Evolutionary conservation across 2,888 invertebrate genomes (phyloP).

Genomic region (Cryptosula pallasiana): DNA sequence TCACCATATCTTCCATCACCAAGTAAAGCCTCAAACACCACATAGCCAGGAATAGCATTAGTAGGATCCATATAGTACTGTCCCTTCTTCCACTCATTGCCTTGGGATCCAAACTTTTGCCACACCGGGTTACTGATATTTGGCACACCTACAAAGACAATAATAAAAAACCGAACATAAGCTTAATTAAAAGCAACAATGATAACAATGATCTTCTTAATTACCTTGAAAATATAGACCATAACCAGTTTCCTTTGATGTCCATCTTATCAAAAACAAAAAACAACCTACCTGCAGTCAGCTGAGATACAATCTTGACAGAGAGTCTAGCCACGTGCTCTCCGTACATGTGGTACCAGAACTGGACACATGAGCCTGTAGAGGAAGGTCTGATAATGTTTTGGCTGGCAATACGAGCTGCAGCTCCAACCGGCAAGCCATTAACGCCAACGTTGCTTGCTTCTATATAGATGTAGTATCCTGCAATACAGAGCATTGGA

Average conservation of each 20-base stretch:
- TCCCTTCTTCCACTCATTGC: constrained; percentile 38
- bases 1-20: constrained; percentile 25
- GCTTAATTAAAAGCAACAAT: not conserved
- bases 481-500: no score
- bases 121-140: constrained; percentile 32
- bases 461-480: constrained; percentile 30
- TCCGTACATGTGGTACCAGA: constrained; percentile 31
- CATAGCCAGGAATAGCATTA: not conserved
- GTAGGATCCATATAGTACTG: constrained; percentile 26
- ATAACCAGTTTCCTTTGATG: no score
- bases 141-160: constrained; percentile 6
- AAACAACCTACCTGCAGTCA: not conserved
- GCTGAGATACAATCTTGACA: constrained; percentile 11
- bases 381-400: constrained; percentile 8
- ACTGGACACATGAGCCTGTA: constrained; percentile 25
- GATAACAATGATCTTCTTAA: not conserved
- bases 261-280: not conserved
- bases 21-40: constrained; percentile 13
- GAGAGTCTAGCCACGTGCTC: constrained; percentile 25
- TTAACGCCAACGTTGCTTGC: constrained; percentile 54
- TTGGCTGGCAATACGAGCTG: constrained; percentile 53
- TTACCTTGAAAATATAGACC: no score
- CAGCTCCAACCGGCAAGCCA: constrained; percentile 50
- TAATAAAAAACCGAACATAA: no score
- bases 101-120: constrained; percentile 37